Conservation (phyloP, 2,113 vertebrate genomes). For the Petroica traversi region DNA sequence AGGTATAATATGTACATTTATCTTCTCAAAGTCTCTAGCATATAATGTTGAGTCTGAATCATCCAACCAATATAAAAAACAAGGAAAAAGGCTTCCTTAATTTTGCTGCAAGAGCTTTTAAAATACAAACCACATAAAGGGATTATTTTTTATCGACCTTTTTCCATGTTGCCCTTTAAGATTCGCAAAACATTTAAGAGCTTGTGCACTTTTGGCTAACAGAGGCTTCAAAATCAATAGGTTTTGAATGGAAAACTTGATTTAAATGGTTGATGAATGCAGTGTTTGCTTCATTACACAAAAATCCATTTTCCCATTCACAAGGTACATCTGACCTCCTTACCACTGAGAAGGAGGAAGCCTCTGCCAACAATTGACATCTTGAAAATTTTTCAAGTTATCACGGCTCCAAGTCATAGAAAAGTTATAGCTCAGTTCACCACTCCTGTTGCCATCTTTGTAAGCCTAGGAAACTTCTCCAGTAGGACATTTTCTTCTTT, state of each 20-base stretch:
- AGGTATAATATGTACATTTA: background rate
- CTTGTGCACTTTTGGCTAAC: conserved; percentile 44
- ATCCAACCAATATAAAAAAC: background rate
- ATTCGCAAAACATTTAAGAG: conserved; percentile 62
- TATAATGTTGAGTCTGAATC: conserved; percentile 7
- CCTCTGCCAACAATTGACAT: background rate
- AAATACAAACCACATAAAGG: conserved; percentile 53
- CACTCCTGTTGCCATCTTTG: background rate
- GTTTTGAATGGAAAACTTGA: conserved; percentile 65
- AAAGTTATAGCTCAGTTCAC: background rate
- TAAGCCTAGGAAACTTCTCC: background rate
- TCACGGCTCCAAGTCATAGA: background rate
- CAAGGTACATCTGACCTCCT: conserved; percentile 44
- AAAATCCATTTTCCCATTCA: conserved; percentile 54
- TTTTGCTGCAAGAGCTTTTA: conserved; percentile 60
- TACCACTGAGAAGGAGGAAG: conserved; percentile 1
- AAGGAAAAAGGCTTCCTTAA: conserved; percentile 33
- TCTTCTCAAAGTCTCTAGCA: background rate
- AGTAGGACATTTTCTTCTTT: background rate
- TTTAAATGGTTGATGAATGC: conserved; percentile 60
- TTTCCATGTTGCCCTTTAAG: conserved; percentile 58
- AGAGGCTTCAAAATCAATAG: conserved; percentile 65
- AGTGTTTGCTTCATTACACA: conserved; percentile 36
- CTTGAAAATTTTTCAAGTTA: conserved; percentile 12
- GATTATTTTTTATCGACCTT: conserved; percentile 65